Conservation (phyloP, 2,888 invertebrate species). For the Stratiomys singularior region DNA sequence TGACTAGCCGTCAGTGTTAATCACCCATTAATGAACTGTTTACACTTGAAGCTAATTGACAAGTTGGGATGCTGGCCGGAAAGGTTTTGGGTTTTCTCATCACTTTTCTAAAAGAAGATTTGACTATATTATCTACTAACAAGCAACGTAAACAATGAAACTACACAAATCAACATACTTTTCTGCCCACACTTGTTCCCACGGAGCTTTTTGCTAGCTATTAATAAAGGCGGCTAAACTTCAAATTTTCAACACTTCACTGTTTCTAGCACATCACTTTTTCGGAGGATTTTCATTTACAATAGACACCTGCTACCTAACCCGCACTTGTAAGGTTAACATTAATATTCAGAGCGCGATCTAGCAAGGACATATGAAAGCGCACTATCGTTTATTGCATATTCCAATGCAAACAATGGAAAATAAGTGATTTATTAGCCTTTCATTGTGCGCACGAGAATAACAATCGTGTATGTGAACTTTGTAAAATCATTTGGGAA, state of each 20-base stretch:
- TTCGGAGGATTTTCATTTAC: neutral
- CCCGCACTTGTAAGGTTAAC: neutral
- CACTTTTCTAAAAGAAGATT: neutral
- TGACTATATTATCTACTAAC: neutral
- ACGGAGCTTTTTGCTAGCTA: constrained; percentile 2
- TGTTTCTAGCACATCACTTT: neutral
- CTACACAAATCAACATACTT: constrained; percentile 40
- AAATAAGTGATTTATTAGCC: neutral
- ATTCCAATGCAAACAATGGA: neutral
- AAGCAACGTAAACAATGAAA: constrained; percentile 24
- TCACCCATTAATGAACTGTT: too few relatives aligned
- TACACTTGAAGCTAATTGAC: too few relatives aligned
- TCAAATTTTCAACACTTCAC: neutral
- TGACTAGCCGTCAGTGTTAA: too few relatives aligned
- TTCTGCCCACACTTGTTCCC: neutral
- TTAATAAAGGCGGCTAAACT: neutral
- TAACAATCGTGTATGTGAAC: neutral
- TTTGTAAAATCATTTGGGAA: constrained; percentile 7
- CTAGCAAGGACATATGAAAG: constrained; percentile 15
- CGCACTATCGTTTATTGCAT: neutral
- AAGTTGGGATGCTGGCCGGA: too few relatives aligned
- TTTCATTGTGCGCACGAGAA: constrained; percentile 17
- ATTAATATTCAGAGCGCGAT: neutral
- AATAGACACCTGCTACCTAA: constrained; percentile 14
- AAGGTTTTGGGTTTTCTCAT: too few relatives aligned